Evolutionary conservation across 2,113 vertebrate genomes (phyloP), one percentile per base, ranked within the genome.

Genomic region (Xiphophorus couchianus): DNA sequence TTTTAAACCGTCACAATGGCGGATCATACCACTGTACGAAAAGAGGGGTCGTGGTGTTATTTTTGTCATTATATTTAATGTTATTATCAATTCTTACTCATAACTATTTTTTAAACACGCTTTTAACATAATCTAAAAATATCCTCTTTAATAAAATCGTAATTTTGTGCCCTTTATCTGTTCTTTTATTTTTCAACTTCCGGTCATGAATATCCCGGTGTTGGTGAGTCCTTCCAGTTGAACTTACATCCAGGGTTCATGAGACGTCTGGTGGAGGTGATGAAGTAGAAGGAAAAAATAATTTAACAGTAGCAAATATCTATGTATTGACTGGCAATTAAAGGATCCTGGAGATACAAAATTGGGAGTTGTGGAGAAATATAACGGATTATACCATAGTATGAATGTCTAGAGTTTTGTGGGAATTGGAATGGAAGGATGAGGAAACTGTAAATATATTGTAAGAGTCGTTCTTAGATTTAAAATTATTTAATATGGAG

Each of bases 1-100:
- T 88, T 90, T 91, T 85, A 76, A 86, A 86, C 91, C 94, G 93
- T 93, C 94, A 94, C 92, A 90, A 86, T 80, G 73, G 62, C 12
- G 22, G 94, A 79, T 4, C 65, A 22, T 91, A 93, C 94, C 93
- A 95, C 79, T 83, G 15, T 0, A 0, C 12, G 2, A 14, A 54
- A 29, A 4, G 74, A 77, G 83, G 86, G 77, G 65, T 9, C 6
- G 1, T 0, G 19, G 6, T 25, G 25, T 58, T 7, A 67, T 54
- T 7, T 66, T 22, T 10, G 31, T 31, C 1, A 1, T 5, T 33
- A 35, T n/a, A 1, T 17, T 39, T 37, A 10, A 1, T 11, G 29
- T 39, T 27, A 5, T 19, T 44, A 2, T 6, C 1, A 5, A 0
- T 11, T 39, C 33, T 11, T 0, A 31, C 11, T 30, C 25, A 1